Evolutionary conservation across 2,113 vertebrate genomes (phyloP).

Genomic region (Psammodynastes pulverulentus): DNA sequence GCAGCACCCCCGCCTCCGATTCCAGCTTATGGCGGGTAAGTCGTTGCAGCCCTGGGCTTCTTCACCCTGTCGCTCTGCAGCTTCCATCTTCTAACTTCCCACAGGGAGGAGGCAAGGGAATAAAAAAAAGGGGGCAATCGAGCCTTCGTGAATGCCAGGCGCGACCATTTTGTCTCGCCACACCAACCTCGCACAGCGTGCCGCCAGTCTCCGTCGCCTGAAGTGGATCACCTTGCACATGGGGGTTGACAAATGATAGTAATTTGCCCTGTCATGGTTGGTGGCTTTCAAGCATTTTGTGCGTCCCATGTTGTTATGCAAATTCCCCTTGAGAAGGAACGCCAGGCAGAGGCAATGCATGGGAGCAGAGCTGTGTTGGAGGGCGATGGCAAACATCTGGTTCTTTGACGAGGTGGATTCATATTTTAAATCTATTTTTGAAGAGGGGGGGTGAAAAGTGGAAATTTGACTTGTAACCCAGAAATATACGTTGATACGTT

Average conservation of each 20-base stretch:
- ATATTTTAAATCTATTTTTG: slow-evolving; percentile 36
- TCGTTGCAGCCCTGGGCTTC: slow-evolving; percentile 14
- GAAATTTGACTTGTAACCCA: slow-evolving; percentile 28
- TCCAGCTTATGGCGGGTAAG: slow-evolving; percentile 95
- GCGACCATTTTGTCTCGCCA: slow-evolving; percentile 59
- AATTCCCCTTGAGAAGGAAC: slow-evolving; percentile 69
- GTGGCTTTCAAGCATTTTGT: slow-evolving; percentile 73
- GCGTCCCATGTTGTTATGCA: slow-evolving; percentile 78
- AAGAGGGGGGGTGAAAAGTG: neutral
- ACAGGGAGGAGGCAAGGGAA: neutral
- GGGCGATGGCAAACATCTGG: slow-evolving; percentile 73
- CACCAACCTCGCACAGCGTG: slow-evolving; percentile 63
- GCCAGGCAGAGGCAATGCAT: slow-evolving; percentile 42
- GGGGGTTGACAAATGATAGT: slow-evolving; percentile 77
- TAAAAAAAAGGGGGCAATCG: neutral
- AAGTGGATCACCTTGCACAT: slow-evolving; percentile 70
- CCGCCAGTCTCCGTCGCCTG: slow-evolving; percentile 57
- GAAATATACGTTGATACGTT: neutral
- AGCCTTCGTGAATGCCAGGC: slow-evolving; percentile 50
- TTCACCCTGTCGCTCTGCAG: neutral
- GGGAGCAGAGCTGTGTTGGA: slow-evolving; percentile 65
- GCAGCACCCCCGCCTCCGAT: slow-evolving; percentile 90
- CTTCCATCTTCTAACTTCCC: neutral
- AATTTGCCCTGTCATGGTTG: slow-evolving; percentile 78
- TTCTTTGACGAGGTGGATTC: slow-evolving; percentile 77